Evolutionary conservation across 2,888 invertebrate species (phyloP), one percentile per base, ranked within the genome.

Genomic region (Ectropis crepuscularia): DNA sequence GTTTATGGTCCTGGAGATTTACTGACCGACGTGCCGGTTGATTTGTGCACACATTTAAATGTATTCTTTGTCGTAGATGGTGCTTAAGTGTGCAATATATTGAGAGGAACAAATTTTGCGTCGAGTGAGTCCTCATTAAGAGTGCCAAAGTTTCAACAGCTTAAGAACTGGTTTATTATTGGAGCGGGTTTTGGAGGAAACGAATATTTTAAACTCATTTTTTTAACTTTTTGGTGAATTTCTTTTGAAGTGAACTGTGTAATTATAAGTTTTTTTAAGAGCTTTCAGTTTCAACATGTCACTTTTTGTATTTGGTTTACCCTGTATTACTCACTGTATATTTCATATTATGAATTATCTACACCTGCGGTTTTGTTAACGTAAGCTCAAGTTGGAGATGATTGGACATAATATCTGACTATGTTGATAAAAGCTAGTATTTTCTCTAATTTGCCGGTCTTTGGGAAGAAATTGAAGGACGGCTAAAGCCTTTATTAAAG

Each of bases 21-120:
- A 90, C 79, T 79, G 84, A 76, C 75, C 82, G 85, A 83, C 81
- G 77, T 73, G 67, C 71, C 70, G 66, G 80, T 83, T 90, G 90
- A 90, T 90, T 89, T 91, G 90, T 89, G 84, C 78, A 76, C 80
- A 77, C 80, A 83, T 85, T 84, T 83, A 78, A 79, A 76, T 77
- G 79, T 81, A 84, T 82, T 88, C 88, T 88, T 89, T 87, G 89
- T 87, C 81, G 82, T 79, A 75, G 71, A 76, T 75, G 77, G 78
- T 76, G 75, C 79, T 85, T 86, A 83, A 88, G 81, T 83, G 82
- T 83, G 88, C 86, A 85, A 87, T 90, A 88, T 89, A 89, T 90
- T 83, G 82, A 77, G 71, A 74, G 74, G 78, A 85, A 86, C 87
- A 87, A 89, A 88, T 89, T 86, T 84, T 76, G 78, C 81, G 85